Conservation (phyloP, 2,113 vertebrate species). For the Cynocephalus volans region DNA sequence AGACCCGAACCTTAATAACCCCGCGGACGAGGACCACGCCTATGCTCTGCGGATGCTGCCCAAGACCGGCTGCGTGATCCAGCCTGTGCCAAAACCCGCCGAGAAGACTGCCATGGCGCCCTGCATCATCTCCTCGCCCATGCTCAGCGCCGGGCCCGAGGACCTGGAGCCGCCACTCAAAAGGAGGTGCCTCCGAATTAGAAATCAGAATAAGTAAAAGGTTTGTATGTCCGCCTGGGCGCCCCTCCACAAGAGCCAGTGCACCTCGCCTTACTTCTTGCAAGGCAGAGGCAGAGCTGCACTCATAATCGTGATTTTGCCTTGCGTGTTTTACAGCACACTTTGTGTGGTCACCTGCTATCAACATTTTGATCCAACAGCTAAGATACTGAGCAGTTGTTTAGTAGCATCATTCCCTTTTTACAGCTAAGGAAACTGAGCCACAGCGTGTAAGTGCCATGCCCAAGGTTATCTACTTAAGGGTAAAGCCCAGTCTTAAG, state of each 20-base stretch:
- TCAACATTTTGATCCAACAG: not conserved
- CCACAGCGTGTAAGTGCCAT: not conserved
- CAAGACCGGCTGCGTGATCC: slow-evolving; percentile 98
- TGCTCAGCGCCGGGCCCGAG: slow-evolving; percentile 94
- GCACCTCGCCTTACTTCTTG: not conserved
- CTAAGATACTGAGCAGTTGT: not conserved
- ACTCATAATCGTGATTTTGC: not conserved
- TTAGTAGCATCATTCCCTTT: not conserved
- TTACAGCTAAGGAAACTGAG: not conserved
- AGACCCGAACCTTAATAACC: slow-evolving; percentile 93
- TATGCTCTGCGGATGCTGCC: slow-evolving; percentile 97
- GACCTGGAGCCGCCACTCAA: slow-evolving; percentile 98
- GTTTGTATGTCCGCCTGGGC: slow-evolving; percentile 90
- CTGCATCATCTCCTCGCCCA: slow-evolving; percentile 94
- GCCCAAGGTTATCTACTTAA: not conserved
- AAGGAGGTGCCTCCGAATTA: slow-evolving; percentile 99
- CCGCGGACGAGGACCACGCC: slow-evolving; percentile 97
- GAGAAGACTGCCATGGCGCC: slow-evolving; percentile 96
- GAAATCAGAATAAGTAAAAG: slow-evolving; percentile 99
- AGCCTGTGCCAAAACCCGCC: slow-evolving; percentile 98
- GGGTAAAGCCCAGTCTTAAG: not conserved
- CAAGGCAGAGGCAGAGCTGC: not conserved
- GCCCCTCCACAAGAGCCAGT: not conserved
- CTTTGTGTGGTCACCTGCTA: not conserved
- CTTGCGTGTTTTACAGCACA: not conserved